phyloP scores from a whole-genome alignment of 1,140 invertebrate genomes.

The Leptonema lineaticorne region DNA sequence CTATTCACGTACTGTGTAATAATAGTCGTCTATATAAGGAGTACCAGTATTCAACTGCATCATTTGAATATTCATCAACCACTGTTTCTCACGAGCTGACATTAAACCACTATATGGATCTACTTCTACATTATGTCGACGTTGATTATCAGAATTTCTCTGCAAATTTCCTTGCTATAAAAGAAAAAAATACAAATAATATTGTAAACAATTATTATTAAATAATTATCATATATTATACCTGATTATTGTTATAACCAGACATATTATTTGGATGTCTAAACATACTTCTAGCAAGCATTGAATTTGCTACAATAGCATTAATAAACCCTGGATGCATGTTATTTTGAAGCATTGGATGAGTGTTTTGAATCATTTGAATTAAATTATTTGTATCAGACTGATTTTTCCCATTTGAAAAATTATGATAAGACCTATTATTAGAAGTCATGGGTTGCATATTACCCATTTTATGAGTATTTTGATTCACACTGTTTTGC shows the following conservation, averaged over 20 bases:
- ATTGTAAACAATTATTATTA: background rate
- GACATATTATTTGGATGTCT: slow-evolving; percentile 12
- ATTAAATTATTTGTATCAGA: slow-evolving; percentile 46
- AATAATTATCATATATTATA: background rate
- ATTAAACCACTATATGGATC: slow-evolving; percentile 90
- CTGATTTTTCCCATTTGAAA: slow-evolving; percentile 10
- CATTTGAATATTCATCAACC: slow-evolving; percentile 90
- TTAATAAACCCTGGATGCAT: slow-evolving; percentile 7
- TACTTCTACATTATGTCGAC: slow-evolving; percentile 47
- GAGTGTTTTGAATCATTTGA: slow-evolving; percentile 61
- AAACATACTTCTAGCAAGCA: slow-evolving; percentile 36
- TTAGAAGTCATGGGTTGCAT: slow-evolving; percentile 43
- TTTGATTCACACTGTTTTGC: slow-evolving; percentile 27
- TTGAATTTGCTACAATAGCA: slow-evolving; percentile 18
- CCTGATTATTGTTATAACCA: slow-evolving; percentile 10
- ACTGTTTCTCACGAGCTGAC: slow-evolving; percentile 88
- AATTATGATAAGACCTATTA: slow-evolving; percentile 24
- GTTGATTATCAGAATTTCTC: slow-evolving; percentile 17
- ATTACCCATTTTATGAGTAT: slow-evolving; percentile 46
- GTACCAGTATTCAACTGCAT: slow-evolving; percentile 84
- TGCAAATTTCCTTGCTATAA: slow-evolving; percentile 10
- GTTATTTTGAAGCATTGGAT: slow-evolving; percentile 57
- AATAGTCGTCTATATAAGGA: slow-evolving; percentile 84
- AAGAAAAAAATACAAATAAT: background rate
- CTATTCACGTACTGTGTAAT: slow-evolving; percentile 66